Percentiles rank a stretch among this genome's conserved stretches.
Evolutionary conservation across 2,888 invertebrate species (phyloP).

Genomic region (Oxyteleia sp.): DNA sequence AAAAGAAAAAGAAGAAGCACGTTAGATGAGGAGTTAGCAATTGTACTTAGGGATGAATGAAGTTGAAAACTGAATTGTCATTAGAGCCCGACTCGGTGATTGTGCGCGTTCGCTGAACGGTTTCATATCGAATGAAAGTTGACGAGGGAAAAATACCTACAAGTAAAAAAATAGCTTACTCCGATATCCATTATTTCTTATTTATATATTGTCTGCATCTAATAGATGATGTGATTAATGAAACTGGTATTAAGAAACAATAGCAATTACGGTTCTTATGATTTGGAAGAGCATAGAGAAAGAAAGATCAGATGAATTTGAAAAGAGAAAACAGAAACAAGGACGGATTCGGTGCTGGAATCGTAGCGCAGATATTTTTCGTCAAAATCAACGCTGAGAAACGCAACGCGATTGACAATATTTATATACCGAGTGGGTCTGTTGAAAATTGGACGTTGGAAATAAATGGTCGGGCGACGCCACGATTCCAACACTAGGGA

Average conservation of each 20-base stretch:
- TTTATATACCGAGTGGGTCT: constrained; percentile 48
- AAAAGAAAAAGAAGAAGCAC: too few species aligned
- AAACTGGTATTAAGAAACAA: constrained; percentile 77
- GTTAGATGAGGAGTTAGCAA: constrained; percentile 64
- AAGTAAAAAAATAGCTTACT: constrained; percentile 80
- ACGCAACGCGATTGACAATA: constrained; percentile 60
- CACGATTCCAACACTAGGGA: constrained; percentile 83
- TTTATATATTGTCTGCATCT: constrained; percentile 80
- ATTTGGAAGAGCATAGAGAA: constrained; percentile 71
- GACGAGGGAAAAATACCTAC: constrained; percentile 79
- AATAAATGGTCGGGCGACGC: constrained; percentile 22
- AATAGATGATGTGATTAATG: constrained; percentile 78
- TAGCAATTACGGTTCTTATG: constrained; percentile 70
- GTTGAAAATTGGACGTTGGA: constrained; percentile 45
- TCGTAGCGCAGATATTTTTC: constrained; percentile 77
- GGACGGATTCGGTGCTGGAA: constrained; percentile 80
- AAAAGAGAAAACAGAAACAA: neutral
- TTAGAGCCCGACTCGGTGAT: constrained; percentile 71
- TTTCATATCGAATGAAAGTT: constrained; percentile 78
- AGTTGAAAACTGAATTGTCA: constrained; percentile 56
- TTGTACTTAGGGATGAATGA: constrained; percentile 71
- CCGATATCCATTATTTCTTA: constrained; percentile 82
- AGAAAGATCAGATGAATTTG: constrained; percentile 19
- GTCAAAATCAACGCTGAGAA: constrained; percentile 9
- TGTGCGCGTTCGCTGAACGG: constrained; percentile 76